Conservation (phyloP, 2,113 vertebrate genomes). For the Ancistrus triradiatus region DNA sequence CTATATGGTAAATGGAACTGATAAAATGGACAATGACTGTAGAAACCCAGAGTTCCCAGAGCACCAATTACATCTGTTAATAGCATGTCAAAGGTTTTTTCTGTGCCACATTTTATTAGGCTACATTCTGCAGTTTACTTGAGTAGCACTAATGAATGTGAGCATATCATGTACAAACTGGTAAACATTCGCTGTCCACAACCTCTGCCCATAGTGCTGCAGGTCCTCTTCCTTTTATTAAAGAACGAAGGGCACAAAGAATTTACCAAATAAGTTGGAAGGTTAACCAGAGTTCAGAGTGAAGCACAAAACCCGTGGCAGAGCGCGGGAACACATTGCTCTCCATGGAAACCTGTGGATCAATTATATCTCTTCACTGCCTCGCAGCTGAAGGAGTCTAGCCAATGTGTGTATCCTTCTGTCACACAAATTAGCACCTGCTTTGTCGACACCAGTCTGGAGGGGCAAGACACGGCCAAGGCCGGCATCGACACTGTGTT, state of each 20-base stretch:
- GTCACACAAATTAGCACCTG: constrained; percentile 40
- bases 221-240: constrained; percentile 22
- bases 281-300: constrained; percentile 41
- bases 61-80: no score
- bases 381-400: constrained; percentile 38
- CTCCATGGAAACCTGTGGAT: constrained; percentile 48
- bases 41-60: no score
- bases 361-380: constrained; percentile 46
- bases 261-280: constrained; percentile 41
- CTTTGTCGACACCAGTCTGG: constrained; percentile 11
- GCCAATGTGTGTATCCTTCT: constrained; percentile 38
- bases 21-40: no score
- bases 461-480: constrained; percentile 17
- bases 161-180: not conserved
- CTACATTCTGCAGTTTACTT: not conserved
- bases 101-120: no score
- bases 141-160: constrained; percentile 2
- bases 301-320: constrained; percentile 37
- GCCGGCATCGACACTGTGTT: constrained; percentile 3
- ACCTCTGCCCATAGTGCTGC: constrained; percentile 4
- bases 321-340: constrained; percentile 44
- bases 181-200: not conserved
- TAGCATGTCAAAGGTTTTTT: no score
- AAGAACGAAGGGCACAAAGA: constrained; percentile 16
- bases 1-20: no score